Evolutionary conservation across 1,140 invertebrate species (phyloP).

Genomic region (Ganaspis sp.): DNA sequence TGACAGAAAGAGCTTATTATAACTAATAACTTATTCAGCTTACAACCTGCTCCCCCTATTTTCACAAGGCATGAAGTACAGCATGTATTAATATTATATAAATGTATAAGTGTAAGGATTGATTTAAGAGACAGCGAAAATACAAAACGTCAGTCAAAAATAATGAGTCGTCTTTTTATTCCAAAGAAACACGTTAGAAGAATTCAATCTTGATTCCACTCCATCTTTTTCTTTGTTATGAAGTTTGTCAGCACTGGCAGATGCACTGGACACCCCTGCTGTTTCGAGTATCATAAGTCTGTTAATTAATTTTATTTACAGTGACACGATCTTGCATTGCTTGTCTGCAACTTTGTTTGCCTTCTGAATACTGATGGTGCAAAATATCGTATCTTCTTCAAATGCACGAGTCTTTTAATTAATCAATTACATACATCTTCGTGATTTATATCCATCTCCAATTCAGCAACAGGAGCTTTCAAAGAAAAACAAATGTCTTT

Average conservation of each 20-base stretch:
- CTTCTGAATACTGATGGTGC: conserved; percentile 16
- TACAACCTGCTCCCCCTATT: too few relatives aligned
- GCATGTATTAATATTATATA: not conserved
- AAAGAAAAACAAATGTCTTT: not conserved
- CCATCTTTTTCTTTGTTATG: conserved; percentile 9
- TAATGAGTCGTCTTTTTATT: conserved; percentile 14
- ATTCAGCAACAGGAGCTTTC: not conserved
- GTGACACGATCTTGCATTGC: conserved; percentile 25
- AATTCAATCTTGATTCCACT: conserved; percentile 19
- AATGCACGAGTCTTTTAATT: not conserved
- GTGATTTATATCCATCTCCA: not conserved
- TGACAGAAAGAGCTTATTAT: too few relatives aligned
- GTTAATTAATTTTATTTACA: conserved; percentile 28
- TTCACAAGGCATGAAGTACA: too few relatives aligned
- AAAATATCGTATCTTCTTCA: not conserved
- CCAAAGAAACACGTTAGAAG: conserved; percentile 1
- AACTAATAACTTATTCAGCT: too few relatives aligned
- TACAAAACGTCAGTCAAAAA: conserved; percentile 9
- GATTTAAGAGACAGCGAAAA: conserved; percentile 3
- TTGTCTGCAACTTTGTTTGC: conserved; percentile 11
- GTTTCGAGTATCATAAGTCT: conserved; percentile 1
- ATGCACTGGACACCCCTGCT: conserved; percentile 13
- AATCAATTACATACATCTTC: not conserved
- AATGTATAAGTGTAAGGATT: not conserved
- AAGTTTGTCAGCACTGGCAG: conserved; percentile 18